Evolutionary conservation across 2,888 invertebrate species (phyloP).

Genomic region (Drosophila robusta): DNA sequence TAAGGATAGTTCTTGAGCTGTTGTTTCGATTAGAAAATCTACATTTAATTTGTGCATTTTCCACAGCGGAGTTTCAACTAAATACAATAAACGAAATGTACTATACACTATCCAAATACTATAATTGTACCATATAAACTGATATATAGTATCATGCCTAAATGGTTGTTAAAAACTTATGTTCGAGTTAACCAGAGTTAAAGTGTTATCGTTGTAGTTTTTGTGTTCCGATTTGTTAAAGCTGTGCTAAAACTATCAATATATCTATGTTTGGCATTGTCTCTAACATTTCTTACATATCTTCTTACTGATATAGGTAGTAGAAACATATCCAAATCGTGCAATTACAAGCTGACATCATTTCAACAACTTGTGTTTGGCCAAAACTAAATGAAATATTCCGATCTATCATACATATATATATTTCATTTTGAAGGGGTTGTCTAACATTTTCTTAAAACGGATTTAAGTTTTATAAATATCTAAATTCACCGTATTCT

Average conservation of each 20-base stretch:
- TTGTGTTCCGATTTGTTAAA: constrained; percentile 18
- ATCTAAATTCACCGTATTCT: too few relatives aligned
- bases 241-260: constrained; percentile 17
- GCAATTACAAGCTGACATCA: constrained; percentile 17
- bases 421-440: neutral
- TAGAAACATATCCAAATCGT: constrained; percentile 56
- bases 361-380: neutral
- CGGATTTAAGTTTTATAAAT: constrained; percentile 1
- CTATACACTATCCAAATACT: constrained; percentile 37
- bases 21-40: constrained; percentile 28
- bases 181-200: constrained; percentile 31
- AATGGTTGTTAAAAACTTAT: constrained; percentile 37
- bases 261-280: constrained; percentile 18
- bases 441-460: neutral
- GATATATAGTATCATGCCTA: constrained; percentile 35
- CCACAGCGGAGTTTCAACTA: constrained; percentile 63
- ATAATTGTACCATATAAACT: constrained; percentile 27
- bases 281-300: constrained; percentile 31
- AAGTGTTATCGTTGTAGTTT: constrained; percentile 16
- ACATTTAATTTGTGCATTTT: constrained; percentile 59
- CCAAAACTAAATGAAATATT: neutral
- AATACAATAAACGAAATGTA: constrained; percentile 63
- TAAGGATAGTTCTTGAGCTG: neutral
- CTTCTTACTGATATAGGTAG: constrained; percentile 43
- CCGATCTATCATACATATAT: too few relatives aligned